Evolutionary conservation across 1,140 invertebrate species (phyloP).

Genomic region (Drosophila murphyi): DNA sequence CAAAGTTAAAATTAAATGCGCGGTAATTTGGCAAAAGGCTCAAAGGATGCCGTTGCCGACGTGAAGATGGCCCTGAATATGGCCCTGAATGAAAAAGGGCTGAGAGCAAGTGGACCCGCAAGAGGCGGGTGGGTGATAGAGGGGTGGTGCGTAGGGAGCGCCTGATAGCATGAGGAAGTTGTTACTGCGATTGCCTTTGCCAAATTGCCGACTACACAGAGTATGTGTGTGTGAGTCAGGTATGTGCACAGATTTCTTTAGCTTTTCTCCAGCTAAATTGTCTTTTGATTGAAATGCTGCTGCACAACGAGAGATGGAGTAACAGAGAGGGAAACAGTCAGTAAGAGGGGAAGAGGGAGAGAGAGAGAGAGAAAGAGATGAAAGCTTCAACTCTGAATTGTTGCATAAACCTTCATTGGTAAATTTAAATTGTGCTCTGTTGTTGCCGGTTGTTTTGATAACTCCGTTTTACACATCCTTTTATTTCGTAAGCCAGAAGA

Average conservation of each 20-base stretch:
- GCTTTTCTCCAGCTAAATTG: conserved; percentile 55
- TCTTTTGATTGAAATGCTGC: conserved; percentile 74
- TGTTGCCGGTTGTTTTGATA: conserved; percentile 59
- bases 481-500: conserved; percentile 1
- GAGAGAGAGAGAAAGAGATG: background rate
- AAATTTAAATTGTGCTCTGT: conserved; percentile 66
- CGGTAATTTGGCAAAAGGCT: conserved; percentile 83
- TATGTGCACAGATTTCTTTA: conserved; percentile 57
- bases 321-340: background rate
- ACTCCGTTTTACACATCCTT: conserved; percentile 56
- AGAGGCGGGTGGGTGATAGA: background rate
- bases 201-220: conserved; percentile 63
- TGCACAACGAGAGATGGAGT: background rate
- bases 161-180: conserved; percentile 25
- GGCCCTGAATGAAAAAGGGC: conserved; percentile 2
- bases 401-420: conserved; percentile 52
- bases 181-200: conserved; percentile 54
- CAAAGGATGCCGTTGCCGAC: conserved; percentile 76
- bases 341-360: background rate
- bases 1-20: conserved; percentile 84
- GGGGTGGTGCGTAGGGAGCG: background rate
- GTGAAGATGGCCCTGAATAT: conserved; percentile 50
- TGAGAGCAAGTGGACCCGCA: background rate
- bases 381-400: background rate
- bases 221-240: conserved; percentile 38